A percentile compares a stretch with the other conserved stretches of the same genome.
These are phyloP conservation scores for Xanthia icteritia DNA, from an alignment of 2,888 invertebrate species.

Conservation along the genomic window DNA sequence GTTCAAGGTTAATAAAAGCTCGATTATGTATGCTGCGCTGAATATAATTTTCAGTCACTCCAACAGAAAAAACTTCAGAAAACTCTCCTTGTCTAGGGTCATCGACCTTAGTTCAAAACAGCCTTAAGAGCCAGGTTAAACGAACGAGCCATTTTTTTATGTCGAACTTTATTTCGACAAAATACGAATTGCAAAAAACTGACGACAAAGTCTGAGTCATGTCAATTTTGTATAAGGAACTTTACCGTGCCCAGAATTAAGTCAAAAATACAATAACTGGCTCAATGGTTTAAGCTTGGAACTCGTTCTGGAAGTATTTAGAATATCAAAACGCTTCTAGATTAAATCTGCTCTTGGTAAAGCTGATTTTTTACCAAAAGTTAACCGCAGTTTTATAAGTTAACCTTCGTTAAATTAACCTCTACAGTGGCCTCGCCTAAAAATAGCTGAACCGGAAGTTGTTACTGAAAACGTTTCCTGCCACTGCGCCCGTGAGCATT, in stretches of 20 bases:
- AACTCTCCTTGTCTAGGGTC: neutral
- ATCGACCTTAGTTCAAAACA: neutral
- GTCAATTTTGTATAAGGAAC: neutral
- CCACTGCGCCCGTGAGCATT: slow-evolving; percentile 32
- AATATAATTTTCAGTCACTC: neutral
- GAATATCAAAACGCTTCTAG: neutral
- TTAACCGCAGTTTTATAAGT: slow-evolving; percentile 10
- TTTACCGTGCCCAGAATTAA: neutral
- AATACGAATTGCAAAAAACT: neutral
- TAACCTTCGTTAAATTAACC: slow-evolving; percentile 18
- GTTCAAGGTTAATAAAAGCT: neutral
- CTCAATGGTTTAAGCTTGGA: neutral
- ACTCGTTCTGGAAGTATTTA: neutral
- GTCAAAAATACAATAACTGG: neutral
- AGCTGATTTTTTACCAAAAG: neutral
- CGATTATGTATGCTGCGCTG: neutral
- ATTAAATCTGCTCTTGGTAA: neutral
- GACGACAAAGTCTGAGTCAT: neutral
- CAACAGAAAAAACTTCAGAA: neutral
- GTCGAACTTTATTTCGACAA: neutral
- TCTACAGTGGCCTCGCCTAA: slow-evolving; percentile 25
- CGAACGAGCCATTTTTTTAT: neutral
- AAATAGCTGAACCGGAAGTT: slow-evolving; percentile 56
- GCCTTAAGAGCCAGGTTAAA: neutral
- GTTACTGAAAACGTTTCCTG: slow-evolving; percentile 57